Evolutionary conservation across 2,888 invertebrate species (phyloP).

Genomic region (Lobophora halterata): DNA sequence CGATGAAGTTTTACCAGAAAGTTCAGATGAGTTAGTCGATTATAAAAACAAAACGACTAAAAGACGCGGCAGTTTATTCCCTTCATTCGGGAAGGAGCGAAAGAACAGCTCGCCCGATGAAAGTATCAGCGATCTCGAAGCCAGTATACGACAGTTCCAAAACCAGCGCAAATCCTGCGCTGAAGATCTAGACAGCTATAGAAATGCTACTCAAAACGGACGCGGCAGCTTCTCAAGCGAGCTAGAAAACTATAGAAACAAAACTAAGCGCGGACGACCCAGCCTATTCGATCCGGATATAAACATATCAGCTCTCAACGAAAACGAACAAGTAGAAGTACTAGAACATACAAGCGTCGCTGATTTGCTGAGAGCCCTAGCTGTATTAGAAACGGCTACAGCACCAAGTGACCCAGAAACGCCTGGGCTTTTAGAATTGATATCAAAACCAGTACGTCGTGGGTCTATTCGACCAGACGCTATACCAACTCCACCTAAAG

Average conservation of each 20-base stretch:
- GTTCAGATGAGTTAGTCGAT: constrained; percentile 67
- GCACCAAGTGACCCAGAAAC: constrained; percentile 33
- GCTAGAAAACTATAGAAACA: constrained; percentile 63
- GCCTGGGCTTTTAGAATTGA: constrained; percentile 51
- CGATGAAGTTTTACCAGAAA: constrained; percentile 66
- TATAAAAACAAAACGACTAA: constrained; percentile 67
- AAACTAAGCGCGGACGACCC: constrained; percentile 62
- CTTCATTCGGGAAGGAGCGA: constrained; percentile 67
- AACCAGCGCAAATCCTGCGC: constrained; percentile 52
- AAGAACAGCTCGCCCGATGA: constrained; percentile 57
- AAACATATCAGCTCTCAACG: constrained; percentile 60
- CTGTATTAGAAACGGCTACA: constrained; percentile 80
- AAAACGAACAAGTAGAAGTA: constrained; percentile 80
- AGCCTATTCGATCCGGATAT: constrained; percentile 73
- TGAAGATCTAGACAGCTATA: constrained; percentile 48
- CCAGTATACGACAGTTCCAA: constrained; percentile 65
- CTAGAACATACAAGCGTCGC: constrained; percentile 91
- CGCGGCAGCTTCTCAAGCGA: constrained; percentile 49
- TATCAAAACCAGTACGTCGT: constrained; percentile 50
- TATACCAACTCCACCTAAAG: constrained; percentile 47
- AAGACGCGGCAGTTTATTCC: constrained; percentile 65
- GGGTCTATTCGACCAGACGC: constrained; percentile 64
- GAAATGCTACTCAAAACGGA: constrained; percentile 39
- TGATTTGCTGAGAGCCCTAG: constrained; percentile 88
- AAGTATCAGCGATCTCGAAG: constrained; percentile 58